These are phyloP conservation scores for Tridacna crocea DNA, from an alignment of 2,888 invertebrate species.

Conservation along the genomic window DNA sequence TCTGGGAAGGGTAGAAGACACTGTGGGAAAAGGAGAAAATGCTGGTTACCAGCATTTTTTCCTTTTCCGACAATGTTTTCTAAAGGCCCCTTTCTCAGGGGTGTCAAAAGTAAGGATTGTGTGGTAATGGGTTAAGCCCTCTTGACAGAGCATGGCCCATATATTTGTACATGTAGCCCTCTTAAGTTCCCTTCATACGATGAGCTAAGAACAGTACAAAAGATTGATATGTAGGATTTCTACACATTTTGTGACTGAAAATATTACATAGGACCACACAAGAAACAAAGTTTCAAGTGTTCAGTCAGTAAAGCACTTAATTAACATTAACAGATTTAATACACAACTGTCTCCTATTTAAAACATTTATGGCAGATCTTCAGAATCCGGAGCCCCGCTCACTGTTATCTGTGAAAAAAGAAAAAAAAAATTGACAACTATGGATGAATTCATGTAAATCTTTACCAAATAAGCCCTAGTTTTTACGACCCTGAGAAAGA, in stretches of 20 bases:
- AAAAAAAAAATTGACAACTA: background rate
- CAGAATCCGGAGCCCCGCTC: slow-evolving; percentile 56
- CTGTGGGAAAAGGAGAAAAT: no score
- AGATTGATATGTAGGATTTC: slow-evolving; percentile 11
- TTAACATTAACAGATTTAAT: background rate
- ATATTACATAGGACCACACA: background rate
- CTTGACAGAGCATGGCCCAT: no score
- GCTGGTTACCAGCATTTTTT: no score
- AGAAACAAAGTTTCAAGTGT: slow-evolving; percentile 6
- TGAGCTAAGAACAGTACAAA: background rate
- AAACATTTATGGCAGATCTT: slow-evolving; percentile 9
- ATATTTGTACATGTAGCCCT: background rate
- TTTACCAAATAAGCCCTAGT: no score
- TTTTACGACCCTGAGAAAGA: no score
- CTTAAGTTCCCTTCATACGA: background rate
- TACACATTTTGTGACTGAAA: background rate
- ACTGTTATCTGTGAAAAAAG: slow-evolving; percentile 51
- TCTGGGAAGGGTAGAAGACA: no score
- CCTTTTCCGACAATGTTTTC: no score
- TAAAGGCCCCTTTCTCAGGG: no score
- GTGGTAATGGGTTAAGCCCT: no score
- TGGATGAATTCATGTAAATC: no score
- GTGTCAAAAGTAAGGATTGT: no score
- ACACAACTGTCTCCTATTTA: background rate
- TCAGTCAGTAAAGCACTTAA: slow-evolving; percentile 19